These are phyloP conservation scores for Albula goreensis DNA, from an alignment of 2,113 vertebrate species.

Conservation along the genomic window DNA sequence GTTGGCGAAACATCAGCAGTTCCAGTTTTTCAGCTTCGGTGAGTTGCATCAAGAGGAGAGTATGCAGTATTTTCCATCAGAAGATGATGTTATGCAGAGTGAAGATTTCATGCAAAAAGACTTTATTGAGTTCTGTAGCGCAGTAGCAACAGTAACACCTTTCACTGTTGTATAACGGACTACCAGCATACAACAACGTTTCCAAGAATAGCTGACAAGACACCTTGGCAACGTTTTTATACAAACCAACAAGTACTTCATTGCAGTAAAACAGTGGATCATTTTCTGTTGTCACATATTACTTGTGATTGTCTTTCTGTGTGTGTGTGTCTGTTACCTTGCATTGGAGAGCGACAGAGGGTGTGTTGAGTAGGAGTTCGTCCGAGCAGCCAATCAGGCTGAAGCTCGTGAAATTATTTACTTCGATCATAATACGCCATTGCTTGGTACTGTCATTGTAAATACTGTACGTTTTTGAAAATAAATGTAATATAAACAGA, in stretches of 20 bases:
- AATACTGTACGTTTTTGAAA: conserved; percentile 42
- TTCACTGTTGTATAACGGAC: not conserved
- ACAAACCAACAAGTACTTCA: conserved; percentile 10
- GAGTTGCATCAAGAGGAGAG: conserved; percentile 72
- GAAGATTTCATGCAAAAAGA: conserved; percentile 85
- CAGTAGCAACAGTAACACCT: conserved; percentile 58
- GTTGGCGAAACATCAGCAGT: conserved; percentile 7
- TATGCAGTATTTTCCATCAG: conserved; percentile 83
- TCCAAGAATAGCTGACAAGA: not conserved
- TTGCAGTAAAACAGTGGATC: not conserved
- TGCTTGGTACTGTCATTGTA: conserved; percentile 37
- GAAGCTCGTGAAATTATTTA: conserved; percentile 34
- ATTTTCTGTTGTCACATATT: not conserved
- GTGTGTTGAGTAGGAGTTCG: conserved; percentile 57
- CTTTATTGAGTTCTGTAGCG: conserved; percentile 81
- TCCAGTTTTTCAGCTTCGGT: conserved; percentile 38
- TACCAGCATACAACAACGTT: not conserved
- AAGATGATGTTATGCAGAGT: conserved; percentile 79
- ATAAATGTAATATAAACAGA: conserved; percentile 39
- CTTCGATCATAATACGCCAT: not conserved
- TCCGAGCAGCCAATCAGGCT: conserved; percentile 56
- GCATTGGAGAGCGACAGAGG: conserved; percentile 36
- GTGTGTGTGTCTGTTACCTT: conserved; percentile 23
- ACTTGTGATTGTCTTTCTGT: conserved; percentile 6
- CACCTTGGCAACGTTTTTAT: not conserved